A percentile compares a stretch with the other conserved stretches of the same genome.
Evolutionary conservation across 2,888 invertebrate species (phyloP).

Genomic region (Ferdinandea cuprea): DNA sequence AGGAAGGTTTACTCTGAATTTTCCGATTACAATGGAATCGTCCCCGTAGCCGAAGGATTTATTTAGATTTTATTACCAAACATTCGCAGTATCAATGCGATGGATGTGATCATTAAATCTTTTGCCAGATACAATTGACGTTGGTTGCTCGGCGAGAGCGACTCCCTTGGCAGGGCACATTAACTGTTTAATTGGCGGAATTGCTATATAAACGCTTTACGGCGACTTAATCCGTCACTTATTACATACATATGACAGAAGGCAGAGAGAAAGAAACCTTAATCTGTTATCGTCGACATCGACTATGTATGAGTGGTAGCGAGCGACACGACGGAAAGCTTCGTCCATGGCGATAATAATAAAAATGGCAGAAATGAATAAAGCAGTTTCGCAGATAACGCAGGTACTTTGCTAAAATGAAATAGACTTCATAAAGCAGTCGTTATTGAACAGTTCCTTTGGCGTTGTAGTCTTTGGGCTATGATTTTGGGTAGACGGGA

Average conservation of each 20-base stretch:
- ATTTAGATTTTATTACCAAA: slow-evolving; percentile 71
- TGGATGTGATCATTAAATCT: slow-evolving; percentile 67
- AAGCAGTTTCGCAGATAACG: slow-evolving; percentile 45
- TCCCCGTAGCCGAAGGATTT: slow-evolving; percentile 41
- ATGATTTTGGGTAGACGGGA: not conserved
- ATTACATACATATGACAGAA: slow-evolving; percentile 62
- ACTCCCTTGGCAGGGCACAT: slow-evolving; percentile 50
- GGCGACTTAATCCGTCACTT: slow-evolving; percentile 74
- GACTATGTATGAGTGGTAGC: not conserved
- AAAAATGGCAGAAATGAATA: slow-evolving; percentile 58
- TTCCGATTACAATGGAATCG: slow-evolving; percentile 38
- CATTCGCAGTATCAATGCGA: slow-evolving; percentile 57
- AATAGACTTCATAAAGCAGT: slow-evolving; percentile 41
- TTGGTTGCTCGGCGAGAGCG: not conserved
- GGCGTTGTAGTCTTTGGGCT: not conserved
- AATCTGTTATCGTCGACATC: slow-evolving; percentile 40
- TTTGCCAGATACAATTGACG: slow-evolving; percentile 62
- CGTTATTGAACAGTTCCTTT: not conserved
- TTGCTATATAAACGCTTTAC: slow-evolving; percentile 74
- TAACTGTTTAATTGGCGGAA: slow-evolving; percentile 74
- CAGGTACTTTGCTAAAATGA: slow-evolving; percentile 21
- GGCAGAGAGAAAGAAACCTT: slow-evolving; percentile 18
- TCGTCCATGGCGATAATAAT: slow-evolving; percentile 45
- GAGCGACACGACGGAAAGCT: slow-evolving; percentile 3
- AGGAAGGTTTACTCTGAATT: slow-evolving; percentile 45